Evolutionary conservation across 2,797 vertebrate species (phyloP), one percentile per base, ranked within the genome.

Genomic region (Gymnoscopelus braueri): DNA sequence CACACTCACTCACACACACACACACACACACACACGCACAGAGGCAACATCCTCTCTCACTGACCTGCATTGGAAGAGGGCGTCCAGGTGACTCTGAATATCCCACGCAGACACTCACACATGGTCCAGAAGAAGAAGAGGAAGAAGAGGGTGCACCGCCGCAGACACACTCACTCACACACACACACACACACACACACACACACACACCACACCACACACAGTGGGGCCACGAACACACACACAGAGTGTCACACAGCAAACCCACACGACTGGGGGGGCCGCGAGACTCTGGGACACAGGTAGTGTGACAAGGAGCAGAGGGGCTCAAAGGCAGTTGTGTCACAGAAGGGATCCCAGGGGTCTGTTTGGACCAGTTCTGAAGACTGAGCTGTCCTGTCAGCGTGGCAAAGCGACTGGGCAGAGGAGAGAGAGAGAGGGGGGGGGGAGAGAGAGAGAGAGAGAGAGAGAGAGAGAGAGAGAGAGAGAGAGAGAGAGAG

Each of bases 51-150:
- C 8, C 14, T 15, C 3, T 13, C 8, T 11, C 32, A 89, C 93
- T 89, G 83, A 95, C 94, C 93, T 92, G 93, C 78, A 70, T 83
- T 75, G 58, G 93, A 92, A 71, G 92, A 89, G 44, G 92, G 90
- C 29, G 92, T 92, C 94, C 94, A 94, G 89, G 88, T 91, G 85
- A 94, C 91, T 79, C 92, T 87, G 87, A 95, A 94, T 84, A 95
- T 90, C 88, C 91, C 88, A 83, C 91, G 91, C 71, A 95, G 91
- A 87, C 94, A 95, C 82, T 95, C 94, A 71, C 94, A 95, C 94
- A 95, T 95, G 89, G 89, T 91, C 87, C 70, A 55, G 75, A 66
- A 75, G 66, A 58, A 75, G 67, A 68, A 60, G 83, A 74, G 62
- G 3, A 52, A 49, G 70, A 72, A 86, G 75, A 67, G 75, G 55